phyloP scores from a whole-genome alignment of 2,888 invertebrate genomes.

The Aelia acuminata region DNA sequence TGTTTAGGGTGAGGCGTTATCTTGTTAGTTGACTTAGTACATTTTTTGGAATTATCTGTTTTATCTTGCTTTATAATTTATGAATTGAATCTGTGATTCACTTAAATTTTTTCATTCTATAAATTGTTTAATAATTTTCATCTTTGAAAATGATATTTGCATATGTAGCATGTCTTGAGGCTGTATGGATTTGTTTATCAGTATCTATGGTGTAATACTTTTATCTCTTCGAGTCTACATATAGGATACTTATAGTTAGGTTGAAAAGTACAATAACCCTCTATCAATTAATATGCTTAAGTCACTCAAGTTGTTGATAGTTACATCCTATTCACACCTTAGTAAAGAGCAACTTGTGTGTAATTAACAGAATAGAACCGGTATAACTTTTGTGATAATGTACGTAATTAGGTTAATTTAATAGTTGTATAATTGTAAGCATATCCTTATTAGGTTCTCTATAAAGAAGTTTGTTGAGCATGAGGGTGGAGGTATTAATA shows the following conservation, averaged over 20 bases:
- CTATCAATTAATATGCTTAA: slow-evolving; percentile 59
- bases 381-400: slow-evolving; percentile 60
- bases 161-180: slow-evolving; percentile 45
- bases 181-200: slow-evolving; percentile 36
- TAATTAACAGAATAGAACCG: slow-evolving; percentile 53
- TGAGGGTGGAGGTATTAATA: slow-evolving; percentile 53
- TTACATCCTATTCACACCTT: slow-evolving; percentile 19
- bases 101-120: slow-evolving; percentile 9
- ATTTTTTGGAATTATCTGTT: slow-evolving; percentile 19
- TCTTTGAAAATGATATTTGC: slow-evolving; percentile 54
- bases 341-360: slow-evolving; percentile 50
- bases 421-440: slow-evolving; percentile 45
- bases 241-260: slow-evolving; percentile 53
- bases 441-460: slow-evolving; percentile 56
- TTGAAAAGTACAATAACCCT: slow-evolving; percentile 61
- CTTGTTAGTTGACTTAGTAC: slow-evolving; percentile 49
- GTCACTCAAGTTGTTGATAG: slow-evolving; percentile 57
- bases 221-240: slow-evolving; percentile 45
- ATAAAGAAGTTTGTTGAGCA: slow-evolving; percentile 29
- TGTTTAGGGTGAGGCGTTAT: slow-evolving; percentile 1
- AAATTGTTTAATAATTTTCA: slow-evolving; percentile 44
- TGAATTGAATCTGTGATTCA: background rate
- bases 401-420: slow-evolving; percentile 56
- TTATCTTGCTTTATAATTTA: slow-evolving; percentile 11
- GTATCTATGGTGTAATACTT: slow-evolving; percentile 43